Percentiles rank a stretch among this genome's conserved stretches.
These are phyloP conservation scores for Coenonympha arcania DNA, from an alignment of 2,888 invertebrate genomes.

Conservation along the genomic window DNA sequence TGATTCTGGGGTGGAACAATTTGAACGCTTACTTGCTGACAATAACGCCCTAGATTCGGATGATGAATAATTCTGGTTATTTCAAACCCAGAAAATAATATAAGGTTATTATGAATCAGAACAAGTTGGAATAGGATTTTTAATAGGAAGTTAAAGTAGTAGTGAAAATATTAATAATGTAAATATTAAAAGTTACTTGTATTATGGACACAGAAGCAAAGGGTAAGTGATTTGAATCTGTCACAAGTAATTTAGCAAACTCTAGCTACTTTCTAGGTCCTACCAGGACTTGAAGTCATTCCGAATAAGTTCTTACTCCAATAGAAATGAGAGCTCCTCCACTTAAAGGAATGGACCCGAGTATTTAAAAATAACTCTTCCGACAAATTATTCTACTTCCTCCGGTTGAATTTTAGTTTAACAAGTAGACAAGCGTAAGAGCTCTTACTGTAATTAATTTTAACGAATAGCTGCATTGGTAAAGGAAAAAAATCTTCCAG, in stretches of 20 bases:
- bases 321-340: not conserved
- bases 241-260: conserved; percentile 12
- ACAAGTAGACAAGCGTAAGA: conserved; percentile 14
- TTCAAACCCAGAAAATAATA: no score
- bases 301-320: conserved; percentile 1
- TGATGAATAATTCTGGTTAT: no score
- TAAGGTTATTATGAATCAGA: no score
- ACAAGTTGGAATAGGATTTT: no score
- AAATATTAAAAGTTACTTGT: no score
- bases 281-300: not conserved
- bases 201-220: not conserved
- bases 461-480: conserved; percentile 9
- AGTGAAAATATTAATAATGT: no score
- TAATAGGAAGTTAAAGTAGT: no score
- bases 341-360: not conserved
- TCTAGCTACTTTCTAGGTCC: conserved; percentile 3
- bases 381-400: conserved; percentile 14
- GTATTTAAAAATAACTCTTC: conserved; percentile 8
- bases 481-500: not conserved
- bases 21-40: no score
- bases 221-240: conserved; percentile 6
- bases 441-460: conserved; percentile 16
- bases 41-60: no score
- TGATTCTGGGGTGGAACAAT: no score
- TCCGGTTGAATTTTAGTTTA: conserved; percentile 15